Evolutionary conservation across 2,888 invertebrate genomes (phyloP), one percentile per base, ranked within the genome.

Genomic region (Torymus texanus): DNA sequence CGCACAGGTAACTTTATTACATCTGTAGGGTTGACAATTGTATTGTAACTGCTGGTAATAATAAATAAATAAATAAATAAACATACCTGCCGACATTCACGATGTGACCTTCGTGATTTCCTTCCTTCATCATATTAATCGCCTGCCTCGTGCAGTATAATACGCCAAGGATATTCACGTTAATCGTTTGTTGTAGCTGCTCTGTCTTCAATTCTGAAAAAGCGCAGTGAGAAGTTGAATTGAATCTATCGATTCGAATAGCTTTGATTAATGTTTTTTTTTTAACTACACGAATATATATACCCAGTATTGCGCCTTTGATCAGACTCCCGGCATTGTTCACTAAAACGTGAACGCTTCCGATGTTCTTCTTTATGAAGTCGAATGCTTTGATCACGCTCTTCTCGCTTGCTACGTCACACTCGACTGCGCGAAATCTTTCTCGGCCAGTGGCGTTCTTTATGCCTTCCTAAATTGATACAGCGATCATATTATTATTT

Each of bases 311-410:
- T 1, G 8, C 8, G 41, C 41, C 41, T 41, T 8, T 41, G 41
- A 41, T 8, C 41, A 41, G 41, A 1, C 41, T 8, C 41, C 41
- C 41, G 10, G 41, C 41, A 8, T 41, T 90, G 75, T 91, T 91
- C 2, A 91, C 84, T 29, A 91, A 81, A 65, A 90, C 86, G 62
- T 88, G 85, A 10, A 90, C 85, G 0, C 86, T 85, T 4, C 88
- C 90, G 1, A 90, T 83, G 41, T 86, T 88, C n/a, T 86, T 82
- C 16, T 83, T 86, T 18, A 87, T 86, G 84, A 85, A 85, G 16
- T 86, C 73, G 77, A 91, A 90, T 2, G 84, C 84, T 2, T 85
- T 82, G 24, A 84, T 73, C 41, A 91, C 85, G 21, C 86, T 87
- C 29, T 84, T 83, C 76, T 89, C 88, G 24, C 86, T 87, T 21